Evolutionary conservation across 1,140 invertebrate species (phyloP).

Genomic region (Drosophila saltans): DNA sequence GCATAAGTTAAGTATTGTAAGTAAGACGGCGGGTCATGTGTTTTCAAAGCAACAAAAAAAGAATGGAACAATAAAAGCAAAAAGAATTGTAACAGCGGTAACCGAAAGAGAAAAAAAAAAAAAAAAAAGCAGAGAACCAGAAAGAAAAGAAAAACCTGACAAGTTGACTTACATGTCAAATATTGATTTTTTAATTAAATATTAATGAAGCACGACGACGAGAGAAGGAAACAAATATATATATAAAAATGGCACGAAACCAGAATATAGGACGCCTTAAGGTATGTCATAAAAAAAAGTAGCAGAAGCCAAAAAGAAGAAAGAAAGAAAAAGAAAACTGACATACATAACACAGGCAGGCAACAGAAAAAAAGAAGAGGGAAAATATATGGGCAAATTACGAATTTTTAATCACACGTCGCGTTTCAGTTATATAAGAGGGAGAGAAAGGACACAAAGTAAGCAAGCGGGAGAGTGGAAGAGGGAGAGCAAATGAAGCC

Average conservation of each 20-base stretch:
- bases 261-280: slow-evolving; percentile 42
- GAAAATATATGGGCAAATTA: slow-evolving; percentile 61
- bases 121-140: slow-evolving; percentile 21
- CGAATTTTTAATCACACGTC: slow-evolving; percentile 80
- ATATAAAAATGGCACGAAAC: slow-evolving; percentile 45
- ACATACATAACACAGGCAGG: no score
- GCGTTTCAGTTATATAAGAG: slow-evolving; percentile 64
- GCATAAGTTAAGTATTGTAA: slow-evolving; percentile 61
- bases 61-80: slow-evolving; percentile 7
- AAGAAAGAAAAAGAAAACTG: slow-evolving; percentile 22
- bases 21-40: slow-evolving; percentile 3
- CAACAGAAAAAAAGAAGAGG: slow-evolving; percentile 33
- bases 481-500: background rate
- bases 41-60: slow-evolving; percentile 18
- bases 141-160: slow-evolving; percentile 39
- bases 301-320: slow-evolving; percentile 15
- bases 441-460: background rate
- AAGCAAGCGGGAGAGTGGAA: background rate
- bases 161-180: slow-evolving; percentile 77
- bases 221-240: background rate
- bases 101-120: background rate
- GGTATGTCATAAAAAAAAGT: slow-evolving; percentile 63
- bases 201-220: slow-evolving; percentile 76
- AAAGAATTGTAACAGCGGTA: slow-evolving; percentile 11
- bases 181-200: slow-evolving; percentile 83